Base-by-base conservation (phyloP, 1,140 invertebrate species). In the Bombus waltoni region DNA sequence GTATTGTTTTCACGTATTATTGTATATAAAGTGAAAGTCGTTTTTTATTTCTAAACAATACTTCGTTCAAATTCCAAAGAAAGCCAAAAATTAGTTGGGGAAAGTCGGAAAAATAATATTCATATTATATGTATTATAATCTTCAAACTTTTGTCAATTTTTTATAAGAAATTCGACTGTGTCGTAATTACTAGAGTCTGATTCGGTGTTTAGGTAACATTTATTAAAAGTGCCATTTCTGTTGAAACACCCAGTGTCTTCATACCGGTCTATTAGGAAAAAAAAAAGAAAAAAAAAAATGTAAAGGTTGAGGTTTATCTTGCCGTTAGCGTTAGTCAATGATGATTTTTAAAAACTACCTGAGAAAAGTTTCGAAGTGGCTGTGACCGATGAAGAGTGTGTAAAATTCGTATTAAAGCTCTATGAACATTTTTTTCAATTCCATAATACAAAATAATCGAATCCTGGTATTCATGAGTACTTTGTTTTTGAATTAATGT, bases 351-450 rank as follows among this genome's bases (percentile, higher is more conserved):
- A 25, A 59, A 78, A 78, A 68, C 35, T 83, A 77, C 74, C 68
- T 73, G 73, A 77, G 85, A 83, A 87, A 87, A 78, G 53, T 78
- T 78, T 87, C 32, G 57, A 83, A 79, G 75, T 83, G 85, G 85
- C 85, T 87, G 85, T 87, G 85, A 87, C 70, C 35, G 57, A 83
- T 65, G 73, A 81, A 44, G 81, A 66, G 78, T 74, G 73, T 28
- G 22, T 53, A 18, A 76, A 81, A 85, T 85, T 78, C 68, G 59
- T 66, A 81, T 81, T 44, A n/a, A 68, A 85, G 25, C 42, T 65
- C 11, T 38, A 81, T 53, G 28, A 53, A 66, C 42, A 65, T 62
- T 42, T 70, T 35, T 72, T 65, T 62, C 15, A 81, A 81, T 59
- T 78, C 42, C 44, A 78, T 25, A 32, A 59, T 57, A 59, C 62